Base-by-base conservation (phyloP, 1,140 invertebrate genomes). In the Archegozetes longisetosus region DNA sequence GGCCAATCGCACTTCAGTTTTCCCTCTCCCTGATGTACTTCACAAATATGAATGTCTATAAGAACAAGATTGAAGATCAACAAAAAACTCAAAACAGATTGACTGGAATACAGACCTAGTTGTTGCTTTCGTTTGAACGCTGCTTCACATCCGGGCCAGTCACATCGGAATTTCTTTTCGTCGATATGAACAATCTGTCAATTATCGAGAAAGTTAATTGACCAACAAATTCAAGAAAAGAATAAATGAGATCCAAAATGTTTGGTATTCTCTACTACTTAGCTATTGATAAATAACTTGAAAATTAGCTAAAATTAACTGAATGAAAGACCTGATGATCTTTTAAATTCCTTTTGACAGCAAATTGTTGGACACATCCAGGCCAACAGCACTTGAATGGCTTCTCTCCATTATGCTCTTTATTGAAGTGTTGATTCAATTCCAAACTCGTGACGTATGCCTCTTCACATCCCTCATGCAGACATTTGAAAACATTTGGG, bases 391-490 rank as follows among this genome's bases (percentile, higher is more conserved):
- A 69, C 22, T 55, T 58, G 56, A 63, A 70, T 26, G 65, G 65
- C 47, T 66, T 67, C 20, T 68, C 62, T n/a, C 63, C 66, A 17
- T 61, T 66, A 59, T 66, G 68, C 12, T 40, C 62, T 14, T 6
- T 17, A 40, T 9, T 40, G 32, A 40, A 40, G 32, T 40, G 32
- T 9, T 40, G 6, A 6, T 40, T 40, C 6, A 40, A 17, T 40
- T 40, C 32, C 6, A 40, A 6, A 9, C 6, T 9, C 6, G 32
- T 9, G 6, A 40, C 32, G 32, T 9, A 40, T 40, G 6, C 17
- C 6, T 40, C 6, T 6, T 40, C 32, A 40, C 32, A 40, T 6
- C 17, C 17, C 32, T 6, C 32, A 17, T 40, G 32, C 6, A 40
- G 17, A 40, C 32, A 40, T 6, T 17, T 6, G 32, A 40, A 40